Evolutionary conservation across 2,113 vertebrate genomes (phyloP).

Genomic region (Corythoichthys intestinalis): DNA sequence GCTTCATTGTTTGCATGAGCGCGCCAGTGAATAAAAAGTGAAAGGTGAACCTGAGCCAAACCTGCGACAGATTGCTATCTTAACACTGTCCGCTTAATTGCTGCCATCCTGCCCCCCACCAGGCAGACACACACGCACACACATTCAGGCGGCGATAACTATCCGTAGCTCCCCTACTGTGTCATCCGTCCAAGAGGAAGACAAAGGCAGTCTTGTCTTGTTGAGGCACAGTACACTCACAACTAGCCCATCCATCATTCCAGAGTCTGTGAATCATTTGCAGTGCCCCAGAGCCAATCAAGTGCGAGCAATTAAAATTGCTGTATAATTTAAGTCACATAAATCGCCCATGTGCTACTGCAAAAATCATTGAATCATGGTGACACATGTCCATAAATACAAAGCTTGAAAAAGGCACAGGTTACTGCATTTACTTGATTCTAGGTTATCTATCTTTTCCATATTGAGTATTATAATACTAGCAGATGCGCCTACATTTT

Average conservation of each 20-base stretch:
- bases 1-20: constrained; percentile 5
- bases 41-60: constrained; percentile 14
- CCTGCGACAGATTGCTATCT: constrained; percentile 14
- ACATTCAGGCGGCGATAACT: constrained; percentile 34
- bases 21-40: constrained; percentile 4
- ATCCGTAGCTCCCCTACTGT: background rate
- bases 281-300: constrained; percentile 24
- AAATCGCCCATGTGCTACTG: constrained; percentile 38
- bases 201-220: constrained; percentile 29
- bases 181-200: constrained; percentile 20
- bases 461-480: background rate
- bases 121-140: constrained; percentile 28
- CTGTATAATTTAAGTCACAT: constrained; percentile 49
- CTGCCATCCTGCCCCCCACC: background rate
- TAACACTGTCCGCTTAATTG: constrained; percentile 22
- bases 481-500: constrained; percentile 7
- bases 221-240: constrained; percentile 3
- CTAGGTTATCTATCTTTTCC: background rate
- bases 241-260: constrained; percentile 35
- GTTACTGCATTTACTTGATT: background rate
- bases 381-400: constrained; percentile 30
- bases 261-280: constrained; percentile 33
- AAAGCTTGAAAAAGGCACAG: constrained; percentile 7
- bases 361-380: constrained; percentile 29
- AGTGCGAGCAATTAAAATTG: constrained; percentile 13